A percentile compares a stretch with the other conserved stretches of the same genome.
phyloP scores from a whole-genome alignment of 2,888 invertebrate genomes.

The Caenorhabditis plicata region DNA sequence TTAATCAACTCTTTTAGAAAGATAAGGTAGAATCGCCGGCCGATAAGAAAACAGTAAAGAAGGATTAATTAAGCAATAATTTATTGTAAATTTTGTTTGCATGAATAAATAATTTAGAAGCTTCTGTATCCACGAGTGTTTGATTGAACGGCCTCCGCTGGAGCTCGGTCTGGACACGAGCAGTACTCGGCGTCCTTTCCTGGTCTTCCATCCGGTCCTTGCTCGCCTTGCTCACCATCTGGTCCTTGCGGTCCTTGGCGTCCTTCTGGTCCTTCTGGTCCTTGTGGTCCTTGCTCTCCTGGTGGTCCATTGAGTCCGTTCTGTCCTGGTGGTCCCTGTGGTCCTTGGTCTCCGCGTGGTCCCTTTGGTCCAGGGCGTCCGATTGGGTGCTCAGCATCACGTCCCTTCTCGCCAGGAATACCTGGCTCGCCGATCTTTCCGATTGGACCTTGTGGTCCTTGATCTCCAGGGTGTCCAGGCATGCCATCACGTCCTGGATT shows the following conservation, averaged over 20 bases:
- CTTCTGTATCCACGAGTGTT: constrained; percentile 30
- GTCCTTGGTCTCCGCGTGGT: constrained; percentile 56
- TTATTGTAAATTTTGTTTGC: no score
- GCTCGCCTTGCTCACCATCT: constrained; percentile 44
- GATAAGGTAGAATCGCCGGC: no score
- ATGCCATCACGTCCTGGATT: constrained; percentile 59
- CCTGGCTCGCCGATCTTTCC: constrained; percentile 62
- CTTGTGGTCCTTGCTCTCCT: constrained; percentile 55
- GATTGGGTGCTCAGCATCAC: constrained; percentile 61
- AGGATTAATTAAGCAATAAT: no score
- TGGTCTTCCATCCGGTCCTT: constrained; percentile 54
- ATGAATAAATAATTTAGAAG: constrained; percentile 18
- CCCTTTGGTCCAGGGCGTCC: constrained; percentile 64
- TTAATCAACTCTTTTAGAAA: no score
- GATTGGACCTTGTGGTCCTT: constrained; percentile 57
- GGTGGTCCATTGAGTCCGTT: constrained; percentile 59
- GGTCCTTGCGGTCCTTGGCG: constrained; percentile 54
- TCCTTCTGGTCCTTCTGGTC: constrained; percentile 45
- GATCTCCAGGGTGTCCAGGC: constrained; percentile 57
- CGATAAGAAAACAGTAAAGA: no score
- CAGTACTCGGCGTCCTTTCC: constrained; percentile 64
- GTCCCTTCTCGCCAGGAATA: constrained; percentile 62
- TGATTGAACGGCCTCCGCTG: constrained; percentile 20
- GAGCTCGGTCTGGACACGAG: constrained; percentile 31
- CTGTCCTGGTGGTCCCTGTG: constrained; percentile 55